Evolutionary conservation across 2,113 vertebrate species (phyloP), one percentile per base, ranked within the genome.

Genomic region (Anarrhichthys ocellatus): DNA sequence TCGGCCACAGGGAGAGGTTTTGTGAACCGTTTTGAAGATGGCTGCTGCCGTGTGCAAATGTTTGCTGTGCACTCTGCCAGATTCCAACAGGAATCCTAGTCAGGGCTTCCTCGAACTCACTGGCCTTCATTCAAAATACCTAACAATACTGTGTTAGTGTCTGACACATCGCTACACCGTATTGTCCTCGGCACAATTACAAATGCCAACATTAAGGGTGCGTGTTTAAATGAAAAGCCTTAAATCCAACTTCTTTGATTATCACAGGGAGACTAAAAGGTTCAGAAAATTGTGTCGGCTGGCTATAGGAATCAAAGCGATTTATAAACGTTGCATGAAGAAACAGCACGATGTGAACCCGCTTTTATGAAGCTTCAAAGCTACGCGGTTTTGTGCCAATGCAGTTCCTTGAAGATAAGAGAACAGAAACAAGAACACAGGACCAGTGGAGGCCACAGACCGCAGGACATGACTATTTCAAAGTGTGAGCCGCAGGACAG

Each of bases 21-120:
- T 81, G 79, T 85, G 81, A 88, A 89, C 72, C 48, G 40, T 66
- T 78, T 32, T 78, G 64, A 83, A 72, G 80, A 89, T 58, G 79
- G 50, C 46, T 58, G 80, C 72, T 86, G 87, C 84, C 81, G 80
- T 85, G 89, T 84, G 87, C 82, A 88, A 90, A 87, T 87, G 88
- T 89, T 84, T 90, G 67, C 64, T 14, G 68, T 76, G 83, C 11
- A 32, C 46, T 70, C 63, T 85, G 86, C 81, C 88, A 89, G 82
- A 87, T 66, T 85, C 73, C 69, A 62, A 81, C n/a, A 4, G 78
- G 83, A 89, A 88, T 74, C 61, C 63, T 4, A 32, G 46, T 8
- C 1, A 44, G 54, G 36, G 58, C n/a, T 84, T 88, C 84, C 63
- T 84, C 65, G 44, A 73, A 87, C 34, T 68, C 38, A 1, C 27